These are phyloP conservation scores for Peromyscus californicus DNA, from an alignment of 2,113 vertebrate species.

Conservation along the genomic window DNA sequence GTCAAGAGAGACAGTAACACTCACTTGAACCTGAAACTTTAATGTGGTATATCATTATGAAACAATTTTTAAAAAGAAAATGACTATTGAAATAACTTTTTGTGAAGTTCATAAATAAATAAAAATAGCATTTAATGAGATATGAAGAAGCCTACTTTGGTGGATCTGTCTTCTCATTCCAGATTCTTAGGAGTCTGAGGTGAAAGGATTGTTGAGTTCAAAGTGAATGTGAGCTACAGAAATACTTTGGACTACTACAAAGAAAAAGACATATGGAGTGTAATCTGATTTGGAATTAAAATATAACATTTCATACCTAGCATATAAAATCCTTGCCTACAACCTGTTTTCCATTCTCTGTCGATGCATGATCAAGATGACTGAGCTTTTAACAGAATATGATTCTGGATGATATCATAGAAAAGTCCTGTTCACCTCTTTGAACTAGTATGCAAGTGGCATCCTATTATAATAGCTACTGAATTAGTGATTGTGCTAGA, in stretches of 20 bases:
- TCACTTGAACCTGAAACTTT: background rate
- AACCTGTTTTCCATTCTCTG: background rate
- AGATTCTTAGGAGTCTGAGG: background rate
- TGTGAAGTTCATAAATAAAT: background rate
- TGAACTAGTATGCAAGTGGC: background rate
- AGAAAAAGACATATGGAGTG: too few species aligned
- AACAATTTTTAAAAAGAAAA: background rate
- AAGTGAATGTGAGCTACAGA: background rate
- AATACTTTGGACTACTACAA: background rate
- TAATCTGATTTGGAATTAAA: background rate
- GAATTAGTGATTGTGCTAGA: slow-evolving; percentile 5
- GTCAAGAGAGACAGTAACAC: background rate
- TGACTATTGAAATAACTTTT: background rate
- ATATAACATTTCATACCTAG: background rate
- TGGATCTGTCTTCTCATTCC: background rate
- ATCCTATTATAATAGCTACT: background rate
- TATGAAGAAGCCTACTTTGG: background rate
- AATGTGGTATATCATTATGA: background rate
- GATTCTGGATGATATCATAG: background rate
- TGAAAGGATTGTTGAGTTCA: background rate
- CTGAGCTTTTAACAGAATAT: background rate
- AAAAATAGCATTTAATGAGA: background rate
- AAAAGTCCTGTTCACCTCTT: background rate
- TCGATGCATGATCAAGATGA: background rate
- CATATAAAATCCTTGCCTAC: background rate